Evolutionary conservation across 2,888 invertebrate genomes (phyloP).

Genomic region (Agonopterix heracliana): DNA sequence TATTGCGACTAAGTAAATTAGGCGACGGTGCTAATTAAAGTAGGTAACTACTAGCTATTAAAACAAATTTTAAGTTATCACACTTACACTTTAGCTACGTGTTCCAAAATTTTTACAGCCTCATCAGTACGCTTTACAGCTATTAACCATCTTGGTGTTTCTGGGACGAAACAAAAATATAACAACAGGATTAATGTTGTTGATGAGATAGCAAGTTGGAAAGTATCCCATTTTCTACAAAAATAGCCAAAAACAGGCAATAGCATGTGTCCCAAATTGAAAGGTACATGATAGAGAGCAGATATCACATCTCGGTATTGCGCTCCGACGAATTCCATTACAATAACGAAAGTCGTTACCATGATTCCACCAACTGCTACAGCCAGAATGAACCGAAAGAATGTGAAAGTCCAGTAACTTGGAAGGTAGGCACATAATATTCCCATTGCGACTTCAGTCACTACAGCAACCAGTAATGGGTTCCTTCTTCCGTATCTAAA

Average conservation of each 20-base stretch:
- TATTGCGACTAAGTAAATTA: no score
- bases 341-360: slow-evolving; percentile 77
- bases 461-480: slow-evolving; percentile 82
- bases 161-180: slow-evolving; percentile 84
- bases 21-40: no score
- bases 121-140: slow-evolving; percentile 80
- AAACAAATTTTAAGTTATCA: no score
- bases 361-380: slow-evolving; percentile 89
- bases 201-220: slow-evolving; percentile 79
- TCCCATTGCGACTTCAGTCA: slow-evolving; percentile 82
- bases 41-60: no score
- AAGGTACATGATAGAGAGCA: slow-evolving; percentile 82
- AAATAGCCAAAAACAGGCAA: slow-evolving; percentile 78
- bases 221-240: slow-evolving; percentile 78
- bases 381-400: slow-evolving; percentile 82
- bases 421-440: slow-evolving; percentile 81
- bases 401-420: slow-evolving; percentile 76
- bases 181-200: slow-evolving; percentile 75
- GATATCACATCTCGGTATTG: slow-evolving; percentile 74
- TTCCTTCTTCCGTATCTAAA: slow-evolving; percentile 84
- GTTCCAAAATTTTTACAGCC: slow-evolving; percentile 79
- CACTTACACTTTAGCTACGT: slow-evolving; percentile 76
- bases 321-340: slow-evolving; percentile 81
- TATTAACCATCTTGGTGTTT: slow-evolving; percentile 88
- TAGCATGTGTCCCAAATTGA: slow-evolving; percentile 81